Conservation (phyloP, 2,797 vertebrate genomes). For the Macropodus opercularis region DNA sequence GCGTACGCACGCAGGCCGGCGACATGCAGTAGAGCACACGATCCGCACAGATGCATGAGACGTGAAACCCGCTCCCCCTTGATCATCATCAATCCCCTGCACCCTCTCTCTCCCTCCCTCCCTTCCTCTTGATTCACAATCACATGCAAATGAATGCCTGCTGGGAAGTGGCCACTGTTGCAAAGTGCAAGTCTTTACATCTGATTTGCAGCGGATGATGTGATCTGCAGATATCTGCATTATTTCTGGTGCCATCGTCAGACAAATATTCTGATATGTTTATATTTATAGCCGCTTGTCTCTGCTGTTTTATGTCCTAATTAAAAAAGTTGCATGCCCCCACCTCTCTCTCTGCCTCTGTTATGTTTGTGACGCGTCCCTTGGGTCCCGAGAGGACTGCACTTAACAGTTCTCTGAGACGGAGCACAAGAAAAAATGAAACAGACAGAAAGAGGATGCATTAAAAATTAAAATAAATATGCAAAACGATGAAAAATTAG, state of each 20-base stretch:
- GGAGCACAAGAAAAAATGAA: slow-evolving; percentile 4
- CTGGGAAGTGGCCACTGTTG: not conserved
- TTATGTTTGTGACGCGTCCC: slow-evolving; percentile 16
- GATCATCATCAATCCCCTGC: slow-evolving; percentile 19
- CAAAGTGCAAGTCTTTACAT: not conserved
- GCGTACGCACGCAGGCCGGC: slow-evolving; percentile 6
- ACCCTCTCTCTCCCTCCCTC: slow-evolving; percentile 1
- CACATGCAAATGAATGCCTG: not conserved
- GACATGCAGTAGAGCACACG: not conserved
- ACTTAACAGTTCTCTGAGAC: slow-evolving; percentile 32
- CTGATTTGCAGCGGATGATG: not conserved
- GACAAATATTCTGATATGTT: not conserved
- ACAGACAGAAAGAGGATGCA: not conserved
- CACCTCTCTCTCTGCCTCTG: slow-evolving; percentile 2
- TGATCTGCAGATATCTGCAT: slow-evolving; percentile 13
- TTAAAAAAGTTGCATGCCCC: not conserved
- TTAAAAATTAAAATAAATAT: slow-evolving; percentile 23
- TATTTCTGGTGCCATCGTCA: slow-evolving; percentile 15
- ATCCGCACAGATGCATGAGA: not conserved
- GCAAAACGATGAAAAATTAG: slow-evolving; percentile 2
- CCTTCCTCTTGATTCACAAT: slow-evolving; percentile 7
- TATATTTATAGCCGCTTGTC: not conserved
- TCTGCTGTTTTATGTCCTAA: slow-evolving; percentile 10
- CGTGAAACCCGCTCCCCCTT: slow-evolving; percentile 9
- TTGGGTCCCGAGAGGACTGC: slow-evolving; percentile 37